Base-by-base conservation (phyloP, 2,797 vertebrate species). In the Sciurus vulgaris region DNA sequence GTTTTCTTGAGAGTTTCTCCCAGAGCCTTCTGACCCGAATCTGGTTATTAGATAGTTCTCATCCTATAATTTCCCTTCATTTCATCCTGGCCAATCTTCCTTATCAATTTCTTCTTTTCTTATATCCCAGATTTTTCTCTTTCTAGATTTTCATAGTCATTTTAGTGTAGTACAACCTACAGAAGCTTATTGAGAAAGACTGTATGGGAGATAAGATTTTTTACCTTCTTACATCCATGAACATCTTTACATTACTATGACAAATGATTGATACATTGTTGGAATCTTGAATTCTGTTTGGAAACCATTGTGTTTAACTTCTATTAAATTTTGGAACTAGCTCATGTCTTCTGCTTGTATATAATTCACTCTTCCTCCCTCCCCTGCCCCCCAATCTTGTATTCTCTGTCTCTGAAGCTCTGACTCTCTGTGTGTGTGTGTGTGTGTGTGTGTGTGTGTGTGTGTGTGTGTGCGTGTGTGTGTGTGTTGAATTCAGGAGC, bases 311-410 rank as follows among this genome's bases (percentile, higher is more conserved):
- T 63, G 86, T 11, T 51, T 69, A 93, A 15, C 59, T 86, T 96
- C 30, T 77, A n/a, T 84, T 91, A 41, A 95, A 91, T 38, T 87
- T 17, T 95, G 51, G 35, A 95, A 20, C 38, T 89, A 56, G 12
- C 59, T 87, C 41, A 77, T 82, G 10, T 44, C 47, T 41, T 7
- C 28, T 73, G 59, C 33, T 78, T 88, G 5, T 69, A 47, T 24
- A 26, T n/a, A 47, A 38, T 83, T 3, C 13, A 4, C 22, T 95
- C 59, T 63, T 93, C 20, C 11, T 79, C 13, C 2, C 22, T 15
- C 72, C 15, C 14, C 38, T 51, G n/a, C 6, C 15, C 84, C 7
- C 77, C 47, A 88, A 4, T 72, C n/a, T 35, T 91, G 33, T 70
- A 81, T 72, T 77, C 59, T 88, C 11, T 93, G n/a, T 91, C 10